These are phyloP conservation scores for Diorhabda elongata DNA, from an alignment of 1,140 invertebrate genomes.

Conservation along the genomic window DNA sequence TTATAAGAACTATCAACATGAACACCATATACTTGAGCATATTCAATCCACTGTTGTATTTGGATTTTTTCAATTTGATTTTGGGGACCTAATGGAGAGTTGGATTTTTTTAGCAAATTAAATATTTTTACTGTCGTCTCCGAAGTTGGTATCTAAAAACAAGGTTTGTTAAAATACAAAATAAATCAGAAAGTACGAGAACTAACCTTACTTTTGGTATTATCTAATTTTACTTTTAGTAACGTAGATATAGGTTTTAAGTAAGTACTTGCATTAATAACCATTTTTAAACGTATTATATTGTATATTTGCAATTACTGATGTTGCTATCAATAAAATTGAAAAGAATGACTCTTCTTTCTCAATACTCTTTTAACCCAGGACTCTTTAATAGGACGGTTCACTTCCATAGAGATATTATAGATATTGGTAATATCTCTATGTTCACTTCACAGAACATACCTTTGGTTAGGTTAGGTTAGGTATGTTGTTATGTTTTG, in stretches of 20 bases:
- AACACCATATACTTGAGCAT: slow-evolving; percentile 33
- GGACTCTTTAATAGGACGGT: too few relatives aligned
- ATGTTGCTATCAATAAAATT: too few relatives aligned
- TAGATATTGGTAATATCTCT: too few relatives aligned
- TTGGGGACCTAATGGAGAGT: slow-evolving; percentile 27
- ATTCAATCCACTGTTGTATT: slow-evolving; percentile 44
- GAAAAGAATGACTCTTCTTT: too few relatives aligned
- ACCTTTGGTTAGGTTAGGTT: too few relatives aligned
- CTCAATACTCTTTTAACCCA: too few relatives aligned
- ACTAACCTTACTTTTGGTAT: not conserved
- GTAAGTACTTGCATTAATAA: not conserved
- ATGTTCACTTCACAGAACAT: too few relatives aligned
- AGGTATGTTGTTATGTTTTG: too few relatives aligned
- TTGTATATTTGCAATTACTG: too few relatives aligned
- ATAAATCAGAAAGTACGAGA: too few relatives aligned
- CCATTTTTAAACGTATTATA: not conserved
- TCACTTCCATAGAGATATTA: too few relatives aligned
- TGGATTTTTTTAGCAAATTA: slow-evolving; percentile 33
- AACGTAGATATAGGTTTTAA: slow-evolving; percentile 4
- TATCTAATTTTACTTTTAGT: slow-evolving; percentile 8
- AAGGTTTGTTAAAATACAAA: not conserved
- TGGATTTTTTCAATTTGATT: slow-evolving; percentile 33
- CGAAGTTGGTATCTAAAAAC: slow-evolving; percentile 20
- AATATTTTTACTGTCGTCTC: slow-evolving; percentile 30
- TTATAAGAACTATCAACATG: slow-evolving; percentile 23